Evolutionary conservation across 2,113 vertebrate genomes (phyloP), one percentile per base, ranked within the genome.

Genomic region (Rhea pennata): DNA sequence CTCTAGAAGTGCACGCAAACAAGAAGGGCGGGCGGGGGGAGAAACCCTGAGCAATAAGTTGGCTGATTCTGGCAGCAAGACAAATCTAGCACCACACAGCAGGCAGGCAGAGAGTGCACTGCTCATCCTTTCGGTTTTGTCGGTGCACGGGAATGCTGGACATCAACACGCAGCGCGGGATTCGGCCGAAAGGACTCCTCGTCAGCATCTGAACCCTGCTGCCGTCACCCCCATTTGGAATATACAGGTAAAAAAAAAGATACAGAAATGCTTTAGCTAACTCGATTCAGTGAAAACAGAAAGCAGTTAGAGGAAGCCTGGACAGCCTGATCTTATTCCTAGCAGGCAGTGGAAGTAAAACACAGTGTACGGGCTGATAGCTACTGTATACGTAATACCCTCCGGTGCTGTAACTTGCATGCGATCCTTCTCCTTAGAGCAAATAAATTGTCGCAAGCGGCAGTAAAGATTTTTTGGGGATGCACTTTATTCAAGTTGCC

Each of bases 31-130:
- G 1, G 1, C 4, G 5, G 15, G 13, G 6, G 2, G 51, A 51
- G 23, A 36, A 24, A 44, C 77, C 96, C 96, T 98, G 96, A 97
- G 97, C 97, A 83, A 81, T 96, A 98, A 98, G 96, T 98, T 98
- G 96, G 92, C 97, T 97, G 98, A 88, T 98, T 94, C 97, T 98
- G 98, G 98, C 98, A 98, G 96, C 90, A 76, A 90, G 96, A 98
- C 98, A 98, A 97, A 97, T 96, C 94, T 97, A 97, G 97, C 98
- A 98, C 98, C 97, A 97, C 96, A 96, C 95, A 94, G 95, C 97
- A 95, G 94, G 96, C 97, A 98, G 95, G 89, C 94, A 95, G 96
- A 97, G 97, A 79, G 93, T 94, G 95, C 96, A 89, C 88, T 96
- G 92, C 97, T 97, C 98, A 97, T 98, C 96, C 72, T 91, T 96